Evolutionary conservation across 2,797 vertebrate genomes (phyloP).

Genomic region (Aeoliscus strigatus): DNA sequence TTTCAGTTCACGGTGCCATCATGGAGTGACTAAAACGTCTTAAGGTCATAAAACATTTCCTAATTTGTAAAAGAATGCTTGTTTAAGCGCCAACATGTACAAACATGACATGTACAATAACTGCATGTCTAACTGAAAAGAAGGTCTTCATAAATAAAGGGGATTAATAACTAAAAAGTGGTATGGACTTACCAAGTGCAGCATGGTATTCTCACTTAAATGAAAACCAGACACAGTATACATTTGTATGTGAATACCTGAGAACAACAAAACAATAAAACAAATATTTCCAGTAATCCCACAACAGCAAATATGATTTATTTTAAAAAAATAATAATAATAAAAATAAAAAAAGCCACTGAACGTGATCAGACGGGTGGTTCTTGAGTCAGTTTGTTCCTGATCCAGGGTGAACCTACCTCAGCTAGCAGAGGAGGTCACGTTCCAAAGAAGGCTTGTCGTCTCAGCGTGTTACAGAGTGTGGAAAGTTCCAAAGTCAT

Average conservation of each 20-base stretch:
- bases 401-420: too few species aligned
- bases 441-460: slow-evolving; percentile 9
- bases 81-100: not conserved
- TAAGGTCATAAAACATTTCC: slow-evolving; percentile 6
- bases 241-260: too few species aligned
- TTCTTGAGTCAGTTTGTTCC: too few species aligned
- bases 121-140: too few species aligned
- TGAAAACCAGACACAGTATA: too few species aligned
- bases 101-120: too few species aligned
- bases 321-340: too few species aligned
- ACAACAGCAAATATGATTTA: not conserved
- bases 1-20: slow-evolving; percentile 6
- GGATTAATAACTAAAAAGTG: too few species aligned
- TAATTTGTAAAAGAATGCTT: not conserved
- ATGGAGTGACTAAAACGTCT: not conserved
- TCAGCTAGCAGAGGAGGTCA: not conserved
- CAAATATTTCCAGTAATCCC: not conserved
- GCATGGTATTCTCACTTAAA: too few species aligned
- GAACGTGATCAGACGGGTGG: not conserved
- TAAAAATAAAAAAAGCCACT: not conserved
- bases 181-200: too few species aligned
- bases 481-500: slow-evolving; percentile 34
- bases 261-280: too few species aligned
- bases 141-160: too few species aligned
- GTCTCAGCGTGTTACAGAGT: slow-evolving; percentile 35